Base-by-base conservation (phyloP, 1,140 invertebrate species). In the Calephelis nemesis region DNA sequence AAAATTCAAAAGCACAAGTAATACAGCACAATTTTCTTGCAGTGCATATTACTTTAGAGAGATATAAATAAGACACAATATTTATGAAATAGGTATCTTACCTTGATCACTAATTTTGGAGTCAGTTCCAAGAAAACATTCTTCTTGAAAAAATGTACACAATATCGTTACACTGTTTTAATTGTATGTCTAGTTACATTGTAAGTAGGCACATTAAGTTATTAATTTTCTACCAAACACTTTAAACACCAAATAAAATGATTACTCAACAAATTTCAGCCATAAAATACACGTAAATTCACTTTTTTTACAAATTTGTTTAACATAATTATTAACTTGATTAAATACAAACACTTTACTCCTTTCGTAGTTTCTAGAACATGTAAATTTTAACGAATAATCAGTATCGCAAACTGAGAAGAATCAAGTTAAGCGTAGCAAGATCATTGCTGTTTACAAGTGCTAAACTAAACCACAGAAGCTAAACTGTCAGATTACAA, bases 401-500 rank as follows among this genome's bases (percentile, higher is more conserved):
- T 30, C 47, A 39, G 47, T 47, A 45, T 54, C 50, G 70, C 74
- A 74, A 73, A 74, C 69, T 72, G 58, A 75, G 71, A 73, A 73
- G 63, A 78, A 52, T 66, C 73, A 79, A 75, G 70, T 76, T 69
- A 19, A 71, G 42, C 71, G 64, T 64, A 54, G 63, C 47, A 40
- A 58, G 67, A 62, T 72, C 50, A 75, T 75, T 76, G 71, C 63
- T 74, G 68, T 82, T 42, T 58, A 66, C 65, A 66, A 66, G 45
- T 63, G 30, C 30, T 30, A 4, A 30, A 30, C 30, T 30, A 30
- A 30, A 4, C 42, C 42, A 45, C 8, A 45, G 42, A 45, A 47
- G 40, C 6, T 69, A 65, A 12, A 75, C 70, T 83, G 83, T 80
- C 78, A 82, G 70, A 73, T 72, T 65, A 69, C 67, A 70, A 64